Percentiles rank a stretch among this genome's conserved stretches.
These are phyloP conservation scores for Leptatherina wallacei DNA, from an alignment of 2,797 vertebrate genomes.

Conservation along the genomic window DNA sequence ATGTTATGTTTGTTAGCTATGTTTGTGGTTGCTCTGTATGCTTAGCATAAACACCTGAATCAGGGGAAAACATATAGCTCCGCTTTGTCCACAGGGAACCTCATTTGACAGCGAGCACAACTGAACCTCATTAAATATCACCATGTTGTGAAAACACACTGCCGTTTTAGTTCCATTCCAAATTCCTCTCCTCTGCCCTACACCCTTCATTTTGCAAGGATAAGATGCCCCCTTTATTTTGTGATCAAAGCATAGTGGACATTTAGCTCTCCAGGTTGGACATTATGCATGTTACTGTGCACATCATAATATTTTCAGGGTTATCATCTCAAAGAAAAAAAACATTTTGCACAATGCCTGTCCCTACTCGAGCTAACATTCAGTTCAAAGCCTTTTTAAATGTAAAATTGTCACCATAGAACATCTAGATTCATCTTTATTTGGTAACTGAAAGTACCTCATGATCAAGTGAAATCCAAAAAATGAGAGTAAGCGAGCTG, in stretches of 20 bases:
- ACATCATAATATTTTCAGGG: too few species aligned
- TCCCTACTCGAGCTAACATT: too few species aligned
- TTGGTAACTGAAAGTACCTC: conserved; percentile 18
- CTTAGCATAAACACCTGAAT: not conserved
- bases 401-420: conserved; percentile 1
- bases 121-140: conserved; percentile 1
- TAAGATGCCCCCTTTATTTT: too few species aligned
- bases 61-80: not conserved
- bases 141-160: not conserved
- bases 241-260: too few species aligned
- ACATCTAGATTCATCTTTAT: conserved; percentile 9
- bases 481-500: conserved; percentile 43
- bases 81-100: not conserved
- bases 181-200: too few species aligned
- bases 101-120: not conserved
- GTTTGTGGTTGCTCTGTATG: not conserved
- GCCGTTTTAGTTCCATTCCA: not conserved
- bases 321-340: too few species aligned
- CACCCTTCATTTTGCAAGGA: too few species aligned
- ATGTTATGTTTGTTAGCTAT: not conserved
- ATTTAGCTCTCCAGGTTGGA: too few species aligned
- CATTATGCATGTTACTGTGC: too few species aligned
- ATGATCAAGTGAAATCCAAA: conserved; percentile 48
- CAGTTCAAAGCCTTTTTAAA: too few species aligned
- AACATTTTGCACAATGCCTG: too few species aligned